Conservation (phyloP, 2,797 vertebrate species). For the Gorsachius magnificus region DNA sequence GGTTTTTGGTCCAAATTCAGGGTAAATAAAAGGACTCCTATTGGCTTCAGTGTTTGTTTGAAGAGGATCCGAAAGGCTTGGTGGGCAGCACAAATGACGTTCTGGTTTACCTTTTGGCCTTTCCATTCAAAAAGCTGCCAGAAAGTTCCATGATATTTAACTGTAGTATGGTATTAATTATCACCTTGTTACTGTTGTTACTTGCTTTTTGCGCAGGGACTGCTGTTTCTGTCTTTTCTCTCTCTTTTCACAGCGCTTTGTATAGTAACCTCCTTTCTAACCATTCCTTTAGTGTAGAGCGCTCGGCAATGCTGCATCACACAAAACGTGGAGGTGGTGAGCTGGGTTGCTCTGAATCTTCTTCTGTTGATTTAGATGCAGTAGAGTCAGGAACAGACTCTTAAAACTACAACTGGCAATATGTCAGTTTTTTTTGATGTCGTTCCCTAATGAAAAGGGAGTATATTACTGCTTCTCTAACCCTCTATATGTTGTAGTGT, state of each 20-base stretch:
- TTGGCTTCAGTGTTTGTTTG: background rate
- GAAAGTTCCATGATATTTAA: background rate
- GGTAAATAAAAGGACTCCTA: background rate
- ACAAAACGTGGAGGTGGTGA: background rate
- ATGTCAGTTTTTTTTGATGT: background rate
- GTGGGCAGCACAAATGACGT: background rate
- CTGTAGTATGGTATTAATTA: background rate
- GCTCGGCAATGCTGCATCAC: accelerated
- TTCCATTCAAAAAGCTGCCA: background rate
- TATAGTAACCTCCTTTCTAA: background rate
- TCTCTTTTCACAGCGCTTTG: background rate
- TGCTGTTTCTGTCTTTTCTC: background rate
- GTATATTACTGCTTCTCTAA: background rate
- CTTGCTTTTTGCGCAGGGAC: background rate
- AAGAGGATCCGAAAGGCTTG: background rate
- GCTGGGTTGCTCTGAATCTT: background rate
- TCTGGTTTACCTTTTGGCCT: background rate
- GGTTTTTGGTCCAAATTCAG: background rate
- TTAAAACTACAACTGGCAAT: background rate
- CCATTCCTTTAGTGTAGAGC: background rate
- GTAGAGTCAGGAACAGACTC: background rate
- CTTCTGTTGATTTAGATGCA: background rate
- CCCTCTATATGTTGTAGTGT: background rate
- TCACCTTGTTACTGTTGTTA: background rate
- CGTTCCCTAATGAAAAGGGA: background rate